phyloP scores from a whole-genome alignment of 2,888 invertebrate species.

The Idaea aversata region DNA sequence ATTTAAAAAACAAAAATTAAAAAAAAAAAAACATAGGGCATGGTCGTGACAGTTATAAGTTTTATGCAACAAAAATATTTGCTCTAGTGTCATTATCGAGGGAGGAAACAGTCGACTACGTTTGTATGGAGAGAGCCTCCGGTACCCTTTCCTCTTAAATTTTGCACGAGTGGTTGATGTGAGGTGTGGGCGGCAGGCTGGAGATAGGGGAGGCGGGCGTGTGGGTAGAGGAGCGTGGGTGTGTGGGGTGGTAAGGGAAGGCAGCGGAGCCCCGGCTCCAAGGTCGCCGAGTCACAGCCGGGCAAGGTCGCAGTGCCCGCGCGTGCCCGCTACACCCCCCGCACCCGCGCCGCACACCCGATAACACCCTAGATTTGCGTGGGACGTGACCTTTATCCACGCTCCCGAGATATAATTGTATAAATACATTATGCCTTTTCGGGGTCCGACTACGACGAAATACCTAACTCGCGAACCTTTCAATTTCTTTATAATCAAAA shows the following conservation, averaged over 20 bases:
- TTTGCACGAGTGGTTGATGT: slow-evolving; percentile 67
- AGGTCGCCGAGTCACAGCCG: slow-evolving; percentile 80
- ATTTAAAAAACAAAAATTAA: too few species aligned
- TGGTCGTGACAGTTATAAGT: too few species aligned
- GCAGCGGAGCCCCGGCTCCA: slow-evolving; percentile 58
- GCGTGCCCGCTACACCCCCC: slow-evolving; percentile 59
- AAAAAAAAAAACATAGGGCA: too few species aligned
- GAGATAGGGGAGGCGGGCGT: slow-evolving; percentile 38
- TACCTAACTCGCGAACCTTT: slow-evolving; percentile 6
- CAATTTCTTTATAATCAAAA: not conserved
- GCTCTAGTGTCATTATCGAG: too few species aligned
- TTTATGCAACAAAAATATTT: too few species aligned
- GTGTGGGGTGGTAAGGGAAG: slow-evolving; percentile 31
- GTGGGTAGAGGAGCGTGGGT: slow-evolving; percentile 46
- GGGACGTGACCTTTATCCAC: slow-evolving; percentile 78
- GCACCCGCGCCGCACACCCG: slow-evolving; percentile 56
- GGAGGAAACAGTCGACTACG: too few species aligned
- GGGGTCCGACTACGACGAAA: slow-evolving; percentile 48
- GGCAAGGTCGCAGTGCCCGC: slow-evolving; percentile 78
- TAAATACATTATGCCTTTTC: slow-evolving; percentile 67
- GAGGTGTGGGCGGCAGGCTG: slow-evolving; percentile 42
- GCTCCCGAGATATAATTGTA: slow-evolving; percentile 75
- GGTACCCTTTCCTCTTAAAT: too few species aligned
- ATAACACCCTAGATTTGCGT: slow-evolving; percentile 71
- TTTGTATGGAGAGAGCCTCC: too few species aligned